Base-by-base conservation (phyloP, 2,113 vertebrate genomes). In the Oriolus oriolus region DNA sequence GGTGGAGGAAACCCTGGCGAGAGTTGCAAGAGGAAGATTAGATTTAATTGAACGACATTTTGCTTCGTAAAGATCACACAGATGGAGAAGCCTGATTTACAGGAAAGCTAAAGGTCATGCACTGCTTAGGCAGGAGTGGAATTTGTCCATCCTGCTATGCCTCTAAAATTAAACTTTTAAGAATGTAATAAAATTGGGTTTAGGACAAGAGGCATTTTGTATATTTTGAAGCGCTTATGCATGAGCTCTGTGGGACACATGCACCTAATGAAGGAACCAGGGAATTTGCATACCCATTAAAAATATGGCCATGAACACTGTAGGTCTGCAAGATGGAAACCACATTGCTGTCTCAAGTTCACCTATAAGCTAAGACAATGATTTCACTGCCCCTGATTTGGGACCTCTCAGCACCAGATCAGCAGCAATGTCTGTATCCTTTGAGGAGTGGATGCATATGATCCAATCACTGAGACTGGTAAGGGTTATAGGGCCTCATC, bases 101-200 rank as follows among this genome's bases (percentile, higher is more conserved):
- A 89, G n/a, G 60, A 90, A 70, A 97, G 64, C 9, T 92, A 92
- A 96, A 97, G 92, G 96, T 84, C 83, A 90, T 33, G 31, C 41
- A 88, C 80, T 92, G 39, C 92, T 94, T 89, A 92, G 83, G 52
- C 57, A 92, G 83, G 61, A 92, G n/a, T 88, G 52, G 71, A 92
- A 93, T 96, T 96, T 96, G 90, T 96, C 92, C 90, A 75, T 71
- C 16, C 60, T 68, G 9, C 20, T 96, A 88, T n/a, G n/a, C 89
- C n/a, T 90, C 71, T 77, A 77, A 91, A 93, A 96, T 69, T 91
- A 93, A 88, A 90, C 90, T 86, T 78, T 68, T 92, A 93, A 75
- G 83, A 90, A 84, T 94, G 79, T 28, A 93, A 95, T 97, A 95
- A 96, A 93, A 80, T n/a, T 68, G 24, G 92, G 78, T 52, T 97